These are phyloP conservation scores for Hippasteria phrygiana DNA, from an alignment of 53 echinoderm and acorn worm genomes.

Conservation along the genomic window DNA sequence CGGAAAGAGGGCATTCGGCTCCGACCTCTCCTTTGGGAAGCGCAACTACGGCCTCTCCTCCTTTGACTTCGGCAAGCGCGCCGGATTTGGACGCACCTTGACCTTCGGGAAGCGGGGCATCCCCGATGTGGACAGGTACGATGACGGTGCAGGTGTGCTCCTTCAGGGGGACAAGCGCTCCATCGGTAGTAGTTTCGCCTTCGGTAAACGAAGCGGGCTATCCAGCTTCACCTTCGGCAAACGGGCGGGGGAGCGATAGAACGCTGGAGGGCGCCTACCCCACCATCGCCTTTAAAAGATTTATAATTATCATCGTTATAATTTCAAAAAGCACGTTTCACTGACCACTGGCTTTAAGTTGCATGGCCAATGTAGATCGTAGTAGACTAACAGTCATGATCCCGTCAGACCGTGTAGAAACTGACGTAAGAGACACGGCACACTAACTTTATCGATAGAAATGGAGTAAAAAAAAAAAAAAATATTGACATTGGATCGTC, in stretches of 20 bases:
- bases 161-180: slow-evolving; percentile 32
- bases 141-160: slow-evolving; percentile 1
- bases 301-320: not conserved
- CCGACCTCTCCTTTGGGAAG: slow-evolving; percentile 68
- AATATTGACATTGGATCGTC: not conserved
- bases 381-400: not conserved
- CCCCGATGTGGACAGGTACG: slow-evolving; percentile 4
- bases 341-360: not conserved
- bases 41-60: slow-evolving; percentile 27
- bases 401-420: not conserved
- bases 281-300: not conserved
- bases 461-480: not conserved
- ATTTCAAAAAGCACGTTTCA: slow-evolving; percentile 4
- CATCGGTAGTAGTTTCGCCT: slow-evolving; percentile 36
- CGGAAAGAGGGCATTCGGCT: slow-evolving; percentile 51
- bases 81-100: slow-evolving; percentile 1
- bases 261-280: slow-evolving; percentile 23
- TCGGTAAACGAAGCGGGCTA: slow-evolving; percentile 50
- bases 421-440: not conserved
- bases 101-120: slow-evolving; percentile 7
- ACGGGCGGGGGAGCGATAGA: slow-evolving; percentile 58
- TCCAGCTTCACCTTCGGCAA: slow-evolving; percentile 62
- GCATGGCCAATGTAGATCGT: not conserved
- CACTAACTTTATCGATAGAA: not conserved
- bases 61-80: slow-evolving; percentile 44